Base-by-base conservation (phyloP, 2,113 vertebrate genomes). In the Noturus placidus region DNA sequence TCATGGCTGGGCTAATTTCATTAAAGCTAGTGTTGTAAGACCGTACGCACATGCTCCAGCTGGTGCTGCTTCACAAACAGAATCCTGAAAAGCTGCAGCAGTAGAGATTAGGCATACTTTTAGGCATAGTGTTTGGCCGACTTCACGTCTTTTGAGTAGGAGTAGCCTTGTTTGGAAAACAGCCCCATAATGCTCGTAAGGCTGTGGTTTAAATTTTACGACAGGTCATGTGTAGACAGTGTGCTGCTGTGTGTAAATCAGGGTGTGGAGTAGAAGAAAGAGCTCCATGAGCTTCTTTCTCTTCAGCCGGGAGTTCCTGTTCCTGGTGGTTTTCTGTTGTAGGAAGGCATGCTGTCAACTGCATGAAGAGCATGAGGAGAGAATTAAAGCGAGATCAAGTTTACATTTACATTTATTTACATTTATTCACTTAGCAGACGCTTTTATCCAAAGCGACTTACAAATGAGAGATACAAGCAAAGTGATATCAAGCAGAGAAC, bases 1-100 rank as follows among this genome's bases (percentile, higher is more conserved):
- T 94, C 92, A 91, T 81, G 86, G 85, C 82, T 86, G 85, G 88
- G 87, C 86, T 93, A 90, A 94, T 93, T 93, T 85, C 86, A 93
- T 93, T 92, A 93, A 76, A 15, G 74, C 74, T 42, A 84, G 82
- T 90, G 84, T 88, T 88, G 84, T 35, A 85, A 89, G 33, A 9
- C 14, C 27, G 52, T 54, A 54, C 25, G 35, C 27, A 86, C 83
- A 85, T 54, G 0, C 54, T n/a, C 15, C 50, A 79, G n/a, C 20
- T 76, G 72, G 38, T 52, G 27, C 52, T 56, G 52, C 30, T 22
- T 59, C 17, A 54, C 89, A 30, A 61, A 25, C 86, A 59, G 6
- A 17, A 10, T 50, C 59, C 38, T 54, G 17, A 30, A 56, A 56
- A 54, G 20, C 38, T 65, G 22, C 42, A 19, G n/a, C 50, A 57